Conservation (phyloP, 2,888 invertebrate species). For the Hirtodrosophila cameraria region DNA sequence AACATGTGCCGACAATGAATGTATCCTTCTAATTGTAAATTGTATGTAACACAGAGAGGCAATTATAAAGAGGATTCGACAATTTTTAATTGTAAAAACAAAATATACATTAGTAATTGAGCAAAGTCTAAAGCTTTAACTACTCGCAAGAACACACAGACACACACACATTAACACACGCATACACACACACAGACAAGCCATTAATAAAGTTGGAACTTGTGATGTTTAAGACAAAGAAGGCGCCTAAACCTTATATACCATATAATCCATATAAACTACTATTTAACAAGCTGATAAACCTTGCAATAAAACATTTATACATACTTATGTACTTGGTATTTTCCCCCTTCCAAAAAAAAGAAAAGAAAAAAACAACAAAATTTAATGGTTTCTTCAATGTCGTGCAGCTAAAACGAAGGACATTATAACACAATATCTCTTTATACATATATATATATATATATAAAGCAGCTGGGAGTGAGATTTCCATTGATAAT, state of each 20-base stretch:
- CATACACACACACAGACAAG: constrained; percentile 15
- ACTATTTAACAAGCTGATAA: constrained; percentile 19
- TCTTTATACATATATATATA: constrained; percentile 17
- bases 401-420: constrained; percentile 59
- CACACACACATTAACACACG: too few relatives aligned
- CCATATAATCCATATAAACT: constrained; percentile 15
- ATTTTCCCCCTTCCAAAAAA: constrained; percentile 33
- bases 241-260: constrained; percentile 24
- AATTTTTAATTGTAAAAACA: constrained; percentile 20
- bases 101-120: constrained; percentile 18
- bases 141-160: constrained; percentile 25
- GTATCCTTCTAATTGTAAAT: constrained; percentile 50
- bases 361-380: constrained; percentile 26
- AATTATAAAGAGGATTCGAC: constrained; percentile 23
- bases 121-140: constrained; percentile 65
- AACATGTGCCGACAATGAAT: constrained; percentile 46
- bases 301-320: constrained; percentile 30
- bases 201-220: constrained; percentile 13
- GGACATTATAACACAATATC: constrained; percentile 35
- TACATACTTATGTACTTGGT: constrained; percentile 32
- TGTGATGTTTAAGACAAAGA: constrained; percentile 43
- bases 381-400: constrained; percentile 74
- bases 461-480: constrained; percentile 14
- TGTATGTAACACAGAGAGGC: constrained; percentile 34
- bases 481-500: constrained; percentile 36